phyloP scores from a whole-genome alignment of 2,797 vertebrate genomes.

The Lycodopsis pacificus region DNA sequence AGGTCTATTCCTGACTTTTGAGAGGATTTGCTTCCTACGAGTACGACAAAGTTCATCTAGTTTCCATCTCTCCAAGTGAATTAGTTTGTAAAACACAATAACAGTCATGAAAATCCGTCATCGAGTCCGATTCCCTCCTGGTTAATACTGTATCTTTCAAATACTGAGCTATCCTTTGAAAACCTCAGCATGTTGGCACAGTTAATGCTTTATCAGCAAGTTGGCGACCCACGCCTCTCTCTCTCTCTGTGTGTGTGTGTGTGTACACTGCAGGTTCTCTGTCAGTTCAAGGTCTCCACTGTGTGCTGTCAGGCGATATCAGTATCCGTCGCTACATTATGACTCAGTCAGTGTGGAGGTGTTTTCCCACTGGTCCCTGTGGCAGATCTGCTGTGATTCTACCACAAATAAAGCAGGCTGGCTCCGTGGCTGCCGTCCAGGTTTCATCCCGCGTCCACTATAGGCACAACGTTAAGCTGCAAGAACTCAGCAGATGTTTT shows the following conservation, averaged over 20 bases:
- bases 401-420: conserved; percentile 29
- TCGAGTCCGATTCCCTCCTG: not conserved
- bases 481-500: conserved; percentile 54
- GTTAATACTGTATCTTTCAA: conserved; percentile 25
- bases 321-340: conserved; percentile 31
- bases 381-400: conserved; percentile 21
- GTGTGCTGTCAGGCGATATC: conserved; percentile 46
- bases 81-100: conserved; percentile 20
- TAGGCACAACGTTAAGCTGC: conserved; percentile 12
- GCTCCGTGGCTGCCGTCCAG: conserved; percentile 39
- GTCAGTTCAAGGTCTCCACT: conserved; percentile 60
- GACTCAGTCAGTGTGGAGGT: conserved; percentile 54
- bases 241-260: not conserved
- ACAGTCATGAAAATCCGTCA: conserved; percentile 12
- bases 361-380: conserved; percentile 51
- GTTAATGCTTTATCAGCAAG: conserved; percentile 56
- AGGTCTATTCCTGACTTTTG: not conserved
- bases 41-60: not conserved
- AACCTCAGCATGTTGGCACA: conserved; percentile 32
- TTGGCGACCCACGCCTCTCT: conserved; percentile 10
- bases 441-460: conserved; percentile 30
- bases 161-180: conserved; percentile 20
- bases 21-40: not conserved
- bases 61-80: conserved; percentile 7
- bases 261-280: conserved; percentile 20